These are phyloP conservation scores for Zosterops pallidus DNA, from an alignment of 2,113 vertebrate species.

Conservation along the genomic window DNA sequence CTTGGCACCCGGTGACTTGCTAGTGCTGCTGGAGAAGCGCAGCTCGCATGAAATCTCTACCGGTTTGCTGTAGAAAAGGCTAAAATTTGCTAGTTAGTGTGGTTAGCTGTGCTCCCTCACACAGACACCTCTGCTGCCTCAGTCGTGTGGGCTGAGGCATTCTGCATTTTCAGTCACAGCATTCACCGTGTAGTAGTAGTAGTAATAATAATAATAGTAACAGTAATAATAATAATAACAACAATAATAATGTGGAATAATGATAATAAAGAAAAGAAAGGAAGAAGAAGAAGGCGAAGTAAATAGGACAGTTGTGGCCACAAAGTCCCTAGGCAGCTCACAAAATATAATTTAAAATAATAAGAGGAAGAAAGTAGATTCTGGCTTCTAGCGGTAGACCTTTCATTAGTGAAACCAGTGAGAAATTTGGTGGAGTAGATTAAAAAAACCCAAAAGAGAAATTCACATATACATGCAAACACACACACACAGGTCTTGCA, in stretches of 20 bases:
- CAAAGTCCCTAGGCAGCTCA: not conserved
- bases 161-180: not conserved
- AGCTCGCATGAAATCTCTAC: not conserved
- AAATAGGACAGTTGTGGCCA: not conserved
- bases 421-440: not conserved
- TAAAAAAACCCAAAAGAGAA: not conserved
- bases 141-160: not conserved
- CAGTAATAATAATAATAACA: not conserved
- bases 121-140: not conserved
- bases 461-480: not conserved
- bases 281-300: accelerated
- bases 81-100: not conserved
- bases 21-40: not conserved
- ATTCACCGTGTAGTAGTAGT: not conserved
- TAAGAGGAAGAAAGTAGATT: not conserved
- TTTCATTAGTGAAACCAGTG: not conserved
- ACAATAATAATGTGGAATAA: not conserved
- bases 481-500: not conserved
- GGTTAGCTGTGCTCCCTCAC: not conserved
- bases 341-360: not conserved
- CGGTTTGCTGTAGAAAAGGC: not conserved
- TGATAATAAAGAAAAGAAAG: not conserved
- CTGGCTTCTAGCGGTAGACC: not conserved
- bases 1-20: not conserved
- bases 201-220: not conserved